phyloP scores from a whole-genome alignment of 2,888 invertebrate species.

The Aethes cnicana region DNA sequence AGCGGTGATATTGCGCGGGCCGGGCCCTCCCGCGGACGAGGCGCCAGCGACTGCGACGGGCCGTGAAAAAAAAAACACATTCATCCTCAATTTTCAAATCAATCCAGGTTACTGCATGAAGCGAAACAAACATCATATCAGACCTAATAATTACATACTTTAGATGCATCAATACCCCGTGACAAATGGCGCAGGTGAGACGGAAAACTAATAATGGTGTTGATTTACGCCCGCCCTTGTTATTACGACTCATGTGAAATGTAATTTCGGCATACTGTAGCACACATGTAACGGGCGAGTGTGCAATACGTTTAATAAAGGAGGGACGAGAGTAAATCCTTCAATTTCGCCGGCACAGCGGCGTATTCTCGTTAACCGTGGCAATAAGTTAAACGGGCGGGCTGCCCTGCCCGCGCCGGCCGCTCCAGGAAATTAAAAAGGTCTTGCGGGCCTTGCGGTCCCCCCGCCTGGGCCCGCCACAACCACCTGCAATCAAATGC shows the following conservation, averaged over 20 bases:
- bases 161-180: slow-evolving; percentile 64
- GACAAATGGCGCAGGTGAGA: slow-evolving; percentile 73
- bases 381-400: slow-evolving; percentile 81
- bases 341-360: slow-evolving; percentile 82
- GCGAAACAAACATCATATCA: too few relatives aligned
- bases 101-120: too few relatives aligned
- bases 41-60: slow-evolving; percentile 34
- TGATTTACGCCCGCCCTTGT: slow-evolving; percentile 81
- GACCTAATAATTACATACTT: not conserved
- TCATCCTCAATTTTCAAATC: too few relatives aligned
- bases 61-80: slow-evolving; percentile 16
- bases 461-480: slow-evolving; percentile 36
- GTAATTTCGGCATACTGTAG: slow-evolving; percentile 77
- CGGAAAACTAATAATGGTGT: slow-evolving; percentile 80
- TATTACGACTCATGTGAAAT: slow-evolving; percentile 83
- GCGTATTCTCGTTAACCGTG: slow-evolving; percentile 82
- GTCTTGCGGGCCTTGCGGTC: slow-evolving; percentile 38
- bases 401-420: slow-evolving; percentile 38
- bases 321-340: slow-evolving; percentile 82
- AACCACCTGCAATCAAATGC: not conserved
- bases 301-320: slow-evolving; percentile 82
- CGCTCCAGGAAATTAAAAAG: slow-evolving; percentile 37
- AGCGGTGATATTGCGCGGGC: slow-evolving; percentile 65
- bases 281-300: slow-evolving; percentile 62
- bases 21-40: slow-evolving; percentile 36